These are phyloP conservation scores for Halcyon badia DNA, from an alignment of 2,797 vertebrate species.

Conservation along the genomic window DNA sequence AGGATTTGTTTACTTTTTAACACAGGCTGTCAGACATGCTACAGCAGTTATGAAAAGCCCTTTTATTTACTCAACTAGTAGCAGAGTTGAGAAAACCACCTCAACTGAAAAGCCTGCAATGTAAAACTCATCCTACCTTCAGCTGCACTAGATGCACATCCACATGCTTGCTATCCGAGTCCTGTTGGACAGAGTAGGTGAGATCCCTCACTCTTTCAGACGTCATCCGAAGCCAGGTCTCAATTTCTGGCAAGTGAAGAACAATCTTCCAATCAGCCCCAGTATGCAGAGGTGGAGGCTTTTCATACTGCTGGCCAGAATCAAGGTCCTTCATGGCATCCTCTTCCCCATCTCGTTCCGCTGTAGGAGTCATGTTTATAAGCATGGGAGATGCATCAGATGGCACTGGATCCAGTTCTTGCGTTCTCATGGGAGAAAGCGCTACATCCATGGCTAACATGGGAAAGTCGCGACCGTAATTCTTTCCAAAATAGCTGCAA, in stretches of 20 bases:
- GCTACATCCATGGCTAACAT: conserved; percentile 88
- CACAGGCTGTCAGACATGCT: background rate
- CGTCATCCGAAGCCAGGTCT: conserved; percentile 93
- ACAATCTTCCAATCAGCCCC: conserved; percentile 98
- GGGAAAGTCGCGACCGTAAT: conserved; percentile 66
- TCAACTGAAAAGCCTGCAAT: background rate
- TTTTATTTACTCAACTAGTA: background rate
- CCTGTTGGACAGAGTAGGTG: conserved; percentile 93
- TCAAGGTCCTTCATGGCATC: conserved; percentile 78
- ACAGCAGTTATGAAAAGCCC: background rate
- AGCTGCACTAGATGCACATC: conserved; percentile 96
- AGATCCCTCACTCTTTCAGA: conserved; percentile 92
- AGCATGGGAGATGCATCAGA: conserved; percentile 90
- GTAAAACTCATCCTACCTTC: conserved; percentile 85
- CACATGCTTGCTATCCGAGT: conserved; percentile 90
- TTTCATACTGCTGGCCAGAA: conserved; percentile 85
- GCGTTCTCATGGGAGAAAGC: conserved; percentile 84
- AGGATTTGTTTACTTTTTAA: background rate
- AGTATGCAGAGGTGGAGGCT: conserved; percentile 92
- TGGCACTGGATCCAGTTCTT: conserved; percentile 79
- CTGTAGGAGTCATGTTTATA: conserved; percentile 89
- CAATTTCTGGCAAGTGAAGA: conserved; percentile 96
- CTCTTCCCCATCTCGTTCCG: conserved; percentile 75
- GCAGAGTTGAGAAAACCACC: background rate
- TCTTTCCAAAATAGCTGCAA: conserved; percentile 82